These are phyloP conservation scores for Sthenelais limicola DNA, from an alignment of 2,888 invertebrate genomes.

Conservation along the genomic window DNA sequence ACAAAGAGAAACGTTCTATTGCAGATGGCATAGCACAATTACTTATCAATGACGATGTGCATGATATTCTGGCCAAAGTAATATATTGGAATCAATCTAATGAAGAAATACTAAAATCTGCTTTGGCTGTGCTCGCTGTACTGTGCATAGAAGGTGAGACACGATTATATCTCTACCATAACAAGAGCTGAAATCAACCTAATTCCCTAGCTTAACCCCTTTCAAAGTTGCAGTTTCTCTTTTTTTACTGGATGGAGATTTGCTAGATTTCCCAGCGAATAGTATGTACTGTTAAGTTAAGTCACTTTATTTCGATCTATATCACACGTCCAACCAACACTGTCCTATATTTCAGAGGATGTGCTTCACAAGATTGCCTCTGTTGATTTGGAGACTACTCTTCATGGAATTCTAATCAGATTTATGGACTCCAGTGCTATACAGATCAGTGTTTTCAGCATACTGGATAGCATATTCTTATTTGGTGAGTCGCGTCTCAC, in stretches of 20 bases:
- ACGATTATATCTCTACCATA: no score
- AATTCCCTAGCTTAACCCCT: background rate
- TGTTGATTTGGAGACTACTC: constrained; percentile 41
- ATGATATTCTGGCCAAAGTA: background rate
- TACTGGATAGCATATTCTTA: constrained; percentile 46
- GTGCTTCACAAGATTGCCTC: constrained; percentile 24
- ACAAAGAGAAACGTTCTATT: no score
- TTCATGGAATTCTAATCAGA: constrained; percentile 42
- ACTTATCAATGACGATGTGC: background rate
- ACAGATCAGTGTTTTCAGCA: constrained; percentile 20
- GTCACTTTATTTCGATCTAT: no score
- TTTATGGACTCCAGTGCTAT: constrained; percentile 42
- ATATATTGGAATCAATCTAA: background rate
- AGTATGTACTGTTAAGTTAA: no score
- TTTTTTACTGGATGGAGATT: no score
- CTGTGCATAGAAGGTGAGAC: constrained; percentile 7
- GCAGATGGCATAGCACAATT: background rate
- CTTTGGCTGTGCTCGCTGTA: background rate
- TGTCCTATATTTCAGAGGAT: constrained; percentile 25
- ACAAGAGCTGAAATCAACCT: no score
- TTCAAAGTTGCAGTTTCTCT: no score
- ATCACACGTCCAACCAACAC: no score
- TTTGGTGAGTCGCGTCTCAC: constrained; percentile 49
- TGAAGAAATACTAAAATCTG: background rate
- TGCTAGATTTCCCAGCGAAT: no score